A percentile compares a stretch with the other conserved stretches of the same genome.
Conservation (phyloP, 1,140 invertebrate genomes). For the Procambarus clarkii region DNA sequence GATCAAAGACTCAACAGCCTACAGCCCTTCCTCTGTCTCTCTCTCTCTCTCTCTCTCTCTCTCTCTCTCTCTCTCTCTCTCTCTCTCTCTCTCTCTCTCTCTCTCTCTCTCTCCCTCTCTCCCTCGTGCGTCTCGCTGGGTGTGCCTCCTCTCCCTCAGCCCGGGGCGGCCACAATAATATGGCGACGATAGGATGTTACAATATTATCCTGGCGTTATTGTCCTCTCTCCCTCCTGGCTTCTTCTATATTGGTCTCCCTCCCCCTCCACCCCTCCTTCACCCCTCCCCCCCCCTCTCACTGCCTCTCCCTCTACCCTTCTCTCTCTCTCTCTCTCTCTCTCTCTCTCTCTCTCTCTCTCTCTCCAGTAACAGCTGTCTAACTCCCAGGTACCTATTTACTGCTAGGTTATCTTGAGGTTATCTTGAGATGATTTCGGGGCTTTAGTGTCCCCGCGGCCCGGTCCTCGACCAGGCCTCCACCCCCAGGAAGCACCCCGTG, state of each 20-base stretch:
- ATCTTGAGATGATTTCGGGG: too few species aligned
- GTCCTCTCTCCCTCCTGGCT: not conserved
- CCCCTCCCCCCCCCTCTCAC: too few species aligned
- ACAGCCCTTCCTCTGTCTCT: not conserved
- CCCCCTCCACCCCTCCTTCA: not conserved
- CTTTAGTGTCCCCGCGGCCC: too few species aligned
- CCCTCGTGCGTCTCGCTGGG: too few species aligned
- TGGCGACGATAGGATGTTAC: slow-evolving; percentile 25
- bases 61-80: not conserved
- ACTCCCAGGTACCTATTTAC: too few species aligned
- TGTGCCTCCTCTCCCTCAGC: not conserved
- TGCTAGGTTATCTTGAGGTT: too few species aligned
- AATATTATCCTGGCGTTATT: slow-evolving; percentile 19
- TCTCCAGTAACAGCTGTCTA: too few species aligned
- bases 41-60: not conserved
- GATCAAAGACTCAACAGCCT: slow-evolving; percentile 21
- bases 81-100: not conserved
- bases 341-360: not conserved
- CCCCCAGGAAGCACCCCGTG: too few species aligned
- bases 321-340: not conserved
- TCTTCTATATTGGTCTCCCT: not conserved
- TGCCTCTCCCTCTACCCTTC: too few species aligned
- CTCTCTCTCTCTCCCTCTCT: not conserved
- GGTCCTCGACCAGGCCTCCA: too few species aligned
- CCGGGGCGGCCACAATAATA: slow-evolving; percentile 2